Base-by-base conservation (phyloP, 2,888 invertebrate genomes). In the Xestia ashworthii region DNA sequence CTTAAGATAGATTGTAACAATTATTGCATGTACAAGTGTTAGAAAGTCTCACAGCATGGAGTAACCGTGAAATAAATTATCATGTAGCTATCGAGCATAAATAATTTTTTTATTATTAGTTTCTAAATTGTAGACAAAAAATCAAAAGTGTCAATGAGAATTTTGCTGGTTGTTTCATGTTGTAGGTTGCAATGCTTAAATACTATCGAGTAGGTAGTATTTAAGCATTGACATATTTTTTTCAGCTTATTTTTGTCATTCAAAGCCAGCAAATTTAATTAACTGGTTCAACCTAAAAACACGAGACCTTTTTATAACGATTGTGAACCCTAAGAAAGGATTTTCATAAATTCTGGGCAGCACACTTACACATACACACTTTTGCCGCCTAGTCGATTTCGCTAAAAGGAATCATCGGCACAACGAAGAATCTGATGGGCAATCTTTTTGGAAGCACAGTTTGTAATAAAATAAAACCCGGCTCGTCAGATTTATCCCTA, bases 1-100 rank as follows among this genome's bases (percentile, higher is more conserved):
- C 83, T 46, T 69, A n/a, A 66, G 84, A 81, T 60, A 32, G 2
- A 71, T 72, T n/a, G 44, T 55, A 46, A 25, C 25, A 6, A 48
- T 46, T n/a, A 22, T 53, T n/a, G 41, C 6, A 64, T 41, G 22
- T 11, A 64, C 16, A 8, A 32, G 32, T 32, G 9, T 32, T 62
- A 32, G 19, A 32, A 32, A 62, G 32, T 32, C 32, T 14, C 32
- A 32, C 4, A 62, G 32, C 9, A 8, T 62, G 19, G 9, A 32
- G 9, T 62, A 32, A 16, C 8, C 12, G 14, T 25, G 14, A 14
- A 25, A 41, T 41, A 41, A 41, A 14, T 32, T 60, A 60, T 60
- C 16, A 16, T 32, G 6, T 55, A n/a, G n/a, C 55, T 25, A 25
- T 58, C n/a, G n/a, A 55, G 12, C 12, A 55, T n/a, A n/a, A n/a